Base-by-base conservation (phyloP, 1,140 invertebrate genomes). In the Magallana ariakensis region DNA sequence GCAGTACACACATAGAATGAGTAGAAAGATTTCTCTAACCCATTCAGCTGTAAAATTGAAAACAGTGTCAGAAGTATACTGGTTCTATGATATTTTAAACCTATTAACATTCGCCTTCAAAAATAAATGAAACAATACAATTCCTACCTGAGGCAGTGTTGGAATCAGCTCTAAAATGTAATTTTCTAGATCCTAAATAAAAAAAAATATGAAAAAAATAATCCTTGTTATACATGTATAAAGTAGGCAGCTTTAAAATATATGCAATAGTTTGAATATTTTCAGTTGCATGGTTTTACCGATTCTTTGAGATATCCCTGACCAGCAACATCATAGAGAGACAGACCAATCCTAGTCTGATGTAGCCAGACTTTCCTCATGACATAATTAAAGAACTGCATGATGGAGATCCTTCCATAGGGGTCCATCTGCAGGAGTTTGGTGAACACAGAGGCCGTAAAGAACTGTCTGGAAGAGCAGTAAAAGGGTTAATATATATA, bases 1-100 rank as follows among this genome's bases (percentile, higher is more conserved):
- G 98, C 98, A 11, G 98, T 99, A 94, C 98, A 99, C 0, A 99
- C 97, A 94, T 99, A 99, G 95, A 99, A 99, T 13, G 97, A 98
- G 92, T 98, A 97, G 94, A 99, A 99, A 0, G 98, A 98, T 83
- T 97, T 97, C 94, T 99, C 97, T 55, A 99, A 94, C 0, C 97
- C 97, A 93, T 98, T 97, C 0, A 99, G 94, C 94, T 95, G 91
- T 57, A 92, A 92, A 70, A 85, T 46, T 60, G 46, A 87, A 83
- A 84, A 84, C 54, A n/a, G 11, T 62, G 60, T 62, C 60, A 62
- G 60, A 16, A 15, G 3, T 16, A 16, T 62, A 46, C 33, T 46
- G 33, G 33, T 4, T 46, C 33, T 46, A 46, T 46, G 33, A 0
- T 46, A 46, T 46, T 46, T 3, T 46, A 3, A 46, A 46, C 33